These are phyloP conservation scores for Drosophila tripunctata DNA, from an alignment of 2,888 invertebrate species.

Conservation along the genomic window DNA sequence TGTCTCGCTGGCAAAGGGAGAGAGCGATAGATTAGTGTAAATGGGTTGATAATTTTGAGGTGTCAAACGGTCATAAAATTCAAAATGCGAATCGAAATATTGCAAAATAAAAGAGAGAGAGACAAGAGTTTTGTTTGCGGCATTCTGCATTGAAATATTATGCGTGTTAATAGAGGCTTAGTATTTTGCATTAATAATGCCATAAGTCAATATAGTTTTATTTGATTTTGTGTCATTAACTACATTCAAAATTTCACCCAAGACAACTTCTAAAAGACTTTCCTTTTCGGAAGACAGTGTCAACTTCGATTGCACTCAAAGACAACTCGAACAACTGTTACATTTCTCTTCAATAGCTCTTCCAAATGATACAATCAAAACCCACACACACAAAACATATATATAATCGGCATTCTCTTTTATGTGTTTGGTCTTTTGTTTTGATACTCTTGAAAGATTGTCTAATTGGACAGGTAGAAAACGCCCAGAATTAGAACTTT, in stretches of 20 bases:
- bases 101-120: conserved; percentile 35
- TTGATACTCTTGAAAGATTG: conserved; percentile 15
- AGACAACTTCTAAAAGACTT: conserved; percentile 34
- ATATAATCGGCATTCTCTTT: conserved; percentile 40
- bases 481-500: conserved; percentile 33
- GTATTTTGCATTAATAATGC: conserved; percentile 8
- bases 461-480: conserved; percentile 16
- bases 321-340: conserved; percentile 26
- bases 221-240: conserved; percentile 23
- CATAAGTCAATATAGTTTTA: conserved; percentile 13
- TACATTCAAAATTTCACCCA: conserved; percentile 38
- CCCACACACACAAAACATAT: conserved; percentile 15
- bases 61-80: conserved; percentile 36
- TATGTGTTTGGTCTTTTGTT: conserved; percentile 9
- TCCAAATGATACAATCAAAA: conserved; percentile 8
- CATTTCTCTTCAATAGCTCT: conserved; percentile 13
- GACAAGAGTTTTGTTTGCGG: conserved; percentile 17
- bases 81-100: conserved; percentile 26
- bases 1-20: conserved; percentile 3
- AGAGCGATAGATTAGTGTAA: conserved; percentile 40
- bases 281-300: conserved; percentile 23
- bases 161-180: conserved; percentile 54
- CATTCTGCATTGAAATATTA: conserved; percentile 5
- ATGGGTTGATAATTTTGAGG: conserved; percentile 22
- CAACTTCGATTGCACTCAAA: conserved; percentile 27